phyloP scores from a whole-genome alignment of 2,113 vertebrate genomes.

The Marcusenius ussheri region DNA sequence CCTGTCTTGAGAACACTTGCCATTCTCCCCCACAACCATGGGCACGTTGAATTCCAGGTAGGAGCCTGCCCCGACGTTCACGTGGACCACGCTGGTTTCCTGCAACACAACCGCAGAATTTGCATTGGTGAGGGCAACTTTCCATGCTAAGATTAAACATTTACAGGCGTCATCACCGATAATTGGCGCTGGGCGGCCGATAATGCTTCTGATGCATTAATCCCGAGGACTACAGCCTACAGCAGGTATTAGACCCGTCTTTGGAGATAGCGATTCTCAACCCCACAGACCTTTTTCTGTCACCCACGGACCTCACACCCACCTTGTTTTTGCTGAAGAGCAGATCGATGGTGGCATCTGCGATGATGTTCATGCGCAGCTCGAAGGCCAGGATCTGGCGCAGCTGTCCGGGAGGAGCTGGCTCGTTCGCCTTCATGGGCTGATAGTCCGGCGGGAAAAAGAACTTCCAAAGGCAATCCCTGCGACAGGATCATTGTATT shows the following conservation, averaged over 20 bases:
- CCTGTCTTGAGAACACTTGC: slow-evolving; percentile 54
- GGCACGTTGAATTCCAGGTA: slow-evolving; percentile 98
- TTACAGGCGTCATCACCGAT: not conserved
- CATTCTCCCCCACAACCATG: slow-evolving; percentile 85
- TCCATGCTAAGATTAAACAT: not conserved
- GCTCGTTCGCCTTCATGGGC: slow-evolving; percentile 83
- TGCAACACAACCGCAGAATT: slow-evolving; percentile 41
- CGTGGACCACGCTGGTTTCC: slow-evolving; percentile 99
- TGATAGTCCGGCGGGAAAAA: slow-evolving; percentile 95
- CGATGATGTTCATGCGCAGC: slow-evolving; percentile 97
- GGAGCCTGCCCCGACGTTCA: slow-evolving; percentile 97
- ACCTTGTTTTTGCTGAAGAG: slow-evolving; percentile 99
- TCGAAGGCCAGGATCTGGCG: slow-evolving; percentile 95
- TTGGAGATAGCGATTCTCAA: not conserved
- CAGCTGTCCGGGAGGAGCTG: slow-evolving; percentile 76
- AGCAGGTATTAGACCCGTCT: not conserved
- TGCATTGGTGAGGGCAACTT: not conserved
- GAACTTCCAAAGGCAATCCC: slow-evolving; percentile 96
- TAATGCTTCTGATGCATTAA: not conserved
- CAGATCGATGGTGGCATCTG: slow-evolving; percentile 93
- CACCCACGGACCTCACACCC: slow-evolving; percentile 29
- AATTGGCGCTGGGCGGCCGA: not conserved
- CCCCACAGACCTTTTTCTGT: not conserved
- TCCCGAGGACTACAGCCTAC: not conserved
- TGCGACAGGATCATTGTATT: slow-evolving; percentile 35